phyloP scores from a whole-genome alignment of 1,140 invertebrate species.

The Campodea augens region DNA sequence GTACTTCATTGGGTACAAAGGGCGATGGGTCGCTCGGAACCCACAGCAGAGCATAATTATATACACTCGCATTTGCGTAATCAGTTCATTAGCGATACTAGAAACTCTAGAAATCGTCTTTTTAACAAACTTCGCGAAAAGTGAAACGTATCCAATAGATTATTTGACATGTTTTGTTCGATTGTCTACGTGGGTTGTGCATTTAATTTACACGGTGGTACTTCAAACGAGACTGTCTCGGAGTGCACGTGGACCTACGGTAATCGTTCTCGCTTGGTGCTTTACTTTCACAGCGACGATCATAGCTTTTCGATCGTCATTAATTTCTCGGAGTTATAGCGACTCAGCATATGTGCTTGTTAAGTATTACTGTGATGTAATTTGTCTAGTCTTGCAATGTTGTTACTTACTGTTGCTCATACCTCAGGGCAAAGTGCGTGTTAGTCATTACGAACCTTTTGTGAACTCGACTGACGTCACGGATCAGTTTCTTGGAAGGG shows the following conservation, averaged over 20 bases:
- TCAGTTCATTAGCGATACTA: conserved; percentile 37
- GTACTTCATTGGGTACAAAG: conserved; percentile 49
- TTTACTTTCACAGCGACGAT: conserved; percentile 37
- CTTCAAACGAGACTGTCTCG: conserved; percentile 36
- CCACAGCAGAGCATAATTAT: conserved; percentile 36
- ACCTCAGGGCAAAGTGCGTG: conserved; percentile 19
- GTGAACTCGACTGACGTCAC: conserved; percentile 24
- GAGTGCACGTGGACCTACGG: conserved; percentile 43
- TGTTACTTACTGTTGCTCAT: conserved; percentile 29
- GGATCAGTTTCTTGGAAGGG: too few relatives aligned
- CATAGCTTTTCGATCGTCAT: conserved; percentile 32
- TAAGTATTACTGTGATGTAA: conserved; percentile 22
- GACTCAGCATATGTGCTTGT: conserved; percentile 19
- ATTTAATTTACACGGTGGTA: conserved; percentile 49
- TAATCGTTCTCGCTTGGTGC: conserved; percentile 42
- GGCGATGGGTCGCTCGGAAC: conserved; percentile 31
- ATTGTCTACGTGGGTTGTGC: conserved; percentile 53
- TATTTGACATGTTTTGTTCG: conserved; percentile 44
- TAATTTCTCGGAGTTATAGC: conserved; percentile 18
- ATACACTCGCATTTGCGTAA: conserved; percentile 36
- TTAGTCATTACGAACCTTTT: conserved; percentile 19
- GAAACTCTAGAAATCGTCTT: conserved; percentile 40
- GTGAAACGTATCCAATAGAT: conserved; percentile 32
- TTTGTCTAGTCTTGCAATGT: conserved; percentile 27
- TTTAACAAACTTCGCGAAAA: conserved; percentile 15